phyloP scores from a whole-genome alignment of 2,888 invertebrate species.

The Pseudoips prasinana region DNA sequence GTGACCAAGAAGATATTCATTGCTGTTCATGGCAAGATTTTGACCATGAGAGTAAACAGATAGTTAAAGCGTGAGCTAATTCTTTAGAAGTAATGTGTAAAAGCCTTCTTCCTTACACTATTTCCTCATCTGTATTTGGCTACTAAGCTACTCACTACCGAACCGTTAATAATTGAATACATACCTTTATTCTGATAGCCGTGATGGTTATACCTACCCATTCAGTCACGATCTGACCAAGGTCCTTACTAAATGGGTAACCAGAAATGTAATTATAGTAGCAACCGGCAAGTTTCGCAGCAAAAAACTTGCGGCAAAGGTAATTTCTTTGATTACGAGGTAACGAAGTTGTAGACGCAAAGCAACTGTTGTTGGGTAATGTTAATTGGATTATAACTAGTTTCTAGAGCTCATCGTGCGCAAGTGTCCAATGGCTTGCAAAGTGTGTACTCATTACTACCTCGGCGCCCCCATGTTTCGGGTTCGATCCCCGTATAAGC shows the following conservation, averaged over 20 bases:
- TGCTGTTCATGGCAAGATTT: too few relatives aligned
- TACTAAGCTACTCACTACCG: conserved; percentile 25
- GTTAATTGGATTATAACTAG: conserved; percentile 13
- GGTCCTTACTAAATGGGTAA: conserved; percentile 52
- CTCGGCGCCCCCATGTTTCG: too few relatives aligned
- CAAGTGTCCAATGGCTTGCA: too few relatives aligned
- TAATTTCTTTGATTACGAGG: conserved; percentile 36
- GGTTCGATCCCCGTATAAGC: too few relatives aligned
- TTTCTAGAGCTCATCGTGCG: too few relatives aligned
- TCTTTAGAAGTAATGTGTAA: conserved; percentile 14
- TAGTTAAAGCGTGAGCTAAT: conserved; percentile 22
- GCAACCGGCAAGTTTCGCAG: conserved; percentile 14
- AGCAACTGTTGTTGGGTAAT: conserved; percentile 18
- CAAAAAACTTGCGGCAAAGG: conserved; percentile 40
- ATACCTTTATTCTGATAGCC: conserved; percentile 42
- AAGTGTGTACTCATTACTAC: too few relatives aligned
- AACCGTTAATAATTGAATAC: conserved; percentile 57
- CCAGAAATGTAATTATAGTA: conserved; percentile 53
- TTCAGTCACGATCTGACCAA: conserved; percentile 62
- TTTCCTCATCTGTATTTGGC: conserved; percentile 38
- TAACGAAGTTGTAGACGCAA: conserved; percentile 13
- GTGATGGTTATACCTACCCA: conserved; percentile 44
- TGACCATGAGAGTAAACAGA: too few relatives aligned
- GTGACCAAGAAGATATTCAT: too few relatives aligned
- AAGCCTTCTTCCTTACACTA: too few relatives aligned